phyloP scores from a whole-genome alignment of 2,797 vertebrate genomes.

The Sebastes goodei region DNA sequence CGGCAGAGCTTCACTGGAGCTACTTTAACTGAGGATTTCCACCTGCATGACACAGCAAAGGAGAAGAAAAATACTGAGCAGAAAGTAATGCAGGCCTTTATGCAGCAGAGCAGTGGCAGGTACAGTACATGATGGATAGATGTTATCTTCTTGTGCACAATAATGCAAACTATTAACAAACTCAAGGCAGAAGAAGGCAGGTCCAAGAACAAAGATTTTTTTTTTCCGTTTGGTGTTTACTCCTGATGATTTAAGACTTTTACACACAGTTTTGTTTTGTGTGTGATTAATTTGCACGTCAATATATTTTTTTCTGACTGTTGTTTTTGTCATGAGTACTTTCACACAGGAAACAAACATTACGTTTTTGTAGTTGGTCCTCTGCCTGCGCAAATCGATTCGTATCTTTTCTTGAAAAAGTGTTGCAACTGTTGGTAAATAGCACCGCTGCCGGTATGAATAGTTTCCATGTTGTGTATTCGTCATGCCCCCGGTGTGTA shows the following conservation, averaged over 20 bases:
- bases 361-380: neutral
- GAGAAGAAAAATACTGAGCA: neutral
- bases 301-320: neutral
- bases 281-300: too few relatives aligned
- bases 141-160: neutral
- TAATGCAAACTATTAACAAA: neutral
- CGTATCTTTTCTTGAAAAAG: neutral
- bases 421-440: neutral
- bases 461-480: neutral
- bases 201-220: neutral
- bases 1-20: neutral
- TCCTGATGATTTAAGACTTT: neutral
- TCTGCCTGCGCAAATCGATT: too few relatives aligned
- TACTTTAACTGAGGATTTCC: neutral
- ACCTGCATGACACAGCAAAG: neutral
- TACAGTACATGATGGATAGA: neutral
- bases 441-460: neutral
- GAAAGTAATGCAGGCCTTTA: neutral
- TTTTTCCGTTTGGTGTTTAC: neutral
- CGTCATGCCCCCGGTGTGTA: neutral
- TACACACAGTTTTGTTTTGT: neutral
- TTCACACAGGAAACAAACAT: neutral
- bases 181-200: neutral
- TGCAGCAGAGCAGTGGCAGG: neutral
- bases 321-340: neutral